Base-by-base conservation (phyloP, 2,888 invertebrate genomes). In the Beris chalybata region DNA sequence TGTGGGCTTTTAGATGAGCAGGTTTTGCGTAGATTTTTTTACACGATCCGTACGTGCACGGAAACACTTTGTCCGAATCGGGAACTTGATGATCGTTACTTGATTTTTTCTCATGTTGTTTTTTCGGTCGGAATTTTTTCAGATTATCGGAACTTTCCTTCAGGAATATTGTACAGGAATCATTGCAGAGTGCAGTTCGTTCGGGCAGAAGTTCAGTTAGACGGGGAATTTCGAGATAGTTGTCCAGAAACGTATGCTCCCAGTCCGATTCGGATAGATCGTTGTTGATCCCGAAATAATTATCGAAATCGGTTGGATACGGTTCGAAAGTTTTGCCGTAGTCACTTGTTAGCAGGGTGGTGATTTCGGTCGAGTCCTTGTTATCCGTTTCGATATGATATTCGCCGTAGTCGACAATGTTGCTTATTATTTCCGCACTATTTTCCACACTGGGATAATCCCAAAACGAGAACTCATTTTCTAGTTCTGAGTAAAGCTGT, bases 1-100 rank as follows among this genome's bases (percentile, higher is more conserved):
- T 79, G 76, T 95, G 95, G 6, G 95, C 94, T 74, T 94, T 92
- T 48, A 95, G 84, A 77, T 95, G 95, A 0, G 94, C 94, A 2
- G 93, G 90, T 77, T 95, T 95, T 43, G 93, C 92, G 74, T 95
- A 95, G 3, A 92, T 83, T 82, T 95, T 91, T 22, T 86, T 85
- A 74, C 93, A 93, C 58, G 86, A 86, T 4, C 84, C 83, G 71
- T 88, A 89, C 0, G 88, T 87, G 79, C 87, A 92, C 70, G 85
- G 86, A 80, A 85, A 92, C 7, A 64, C 52, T 53, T 64, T 65
- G n/a, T 52, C 54, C 50, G 43, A 31, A 15, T 65, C 15, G 15
- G 48, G 58, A 12, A 32, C 50, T 15, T 29, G 32, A 9, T 6
- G 59, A 15, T 22, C 4, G 38, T 11, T 52, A 2, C 4, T 56